Evolutionary conservation across 53 echinoderm and acorn worm species (phyloP).

Genomic region (Echinometra lucunter): DNA sequence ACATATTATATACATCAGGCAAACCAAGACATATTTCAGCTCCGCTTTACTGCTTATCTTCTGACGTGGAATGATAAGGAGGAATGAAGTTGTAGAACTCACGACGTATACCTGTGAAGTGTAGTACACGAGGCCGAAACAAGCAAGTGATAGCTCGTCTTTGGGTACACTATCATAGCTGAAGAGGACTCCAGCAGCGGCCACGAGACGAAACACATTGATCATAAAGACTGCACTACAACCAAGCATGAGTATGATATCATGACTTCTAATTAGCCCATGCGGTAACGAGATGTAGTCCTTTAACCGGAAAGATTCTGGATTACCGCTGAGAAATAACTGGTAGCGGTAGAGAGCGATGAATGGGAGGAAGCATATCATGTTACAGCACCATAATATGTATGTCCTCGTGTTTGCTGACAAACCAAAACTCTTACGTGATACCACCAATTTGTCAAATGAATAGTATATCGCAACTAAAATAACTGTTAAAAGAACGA

Average conservation of each 20-base stretch:
- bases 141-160: not conserved
- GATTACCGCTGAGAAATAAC: constrained; percentile 14
- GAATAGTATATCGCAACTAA: not conserved
- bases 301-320: not conserved
- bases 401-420: not conserved
- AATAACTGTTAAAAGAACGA: not conserved
- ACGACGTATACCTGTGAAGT: constrained; percentile 4
- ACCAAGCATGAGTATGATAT: constrained; percentile 37
- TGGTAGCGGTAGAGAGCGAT: constrained; percentile 40
- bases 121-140: constrained; percentile 6
- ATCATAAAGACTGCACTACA: not conserved
- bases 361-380: not conserved
- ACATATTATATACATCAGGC: not conserved
- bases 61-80: constrained; percentile 7
- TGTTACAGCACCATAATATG: constrained; percentile 20
- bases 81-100: constrained; percentile 23
- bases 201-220: constrained; percentile 4
- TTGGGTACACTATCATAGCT: not conserved
- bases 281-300: not conserved
- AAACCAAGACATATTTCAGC: not conserved
- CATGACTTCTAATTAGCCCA: not conserved
- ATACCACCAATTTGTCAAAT: not conserved
- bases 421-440: not conserved
- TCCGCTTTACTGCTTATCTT: not conserved
- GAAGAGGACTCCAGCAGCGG: not conserved